Evolutionary conservation across 2,113 vertebrate genomes (phyloP), one percentile per base, ranked within the genome.

Genomic region (Tenrec ecaudatus): DNA sequence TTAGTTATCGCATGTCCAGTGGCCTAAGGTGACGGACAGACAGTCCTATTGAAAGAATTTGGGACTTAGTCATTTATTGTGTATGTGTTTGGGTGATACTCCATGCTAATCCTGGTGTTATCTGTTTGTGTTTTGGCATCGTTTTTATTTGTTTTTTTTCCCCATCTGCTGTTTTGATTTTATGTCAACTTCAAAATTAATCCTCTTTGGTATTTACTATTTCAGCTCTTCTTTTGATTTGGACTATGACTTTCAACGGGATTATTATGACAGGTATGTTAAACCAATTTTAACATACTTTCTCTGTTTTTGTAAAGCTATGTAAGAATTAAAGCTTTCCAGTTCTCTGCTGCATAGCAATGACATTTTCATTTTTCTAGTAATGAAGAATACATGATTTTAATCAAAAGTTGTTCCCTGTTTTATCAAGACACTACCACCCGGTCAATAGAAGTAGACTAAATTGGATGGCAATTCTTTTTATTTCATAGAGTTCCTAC

Each of bases 171-270:
- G 1, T 95, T 93, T 16, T 92, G 58, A 94, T 27, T 89, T 94
- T 77, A 86, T 17, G 86, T 69, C 22, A 93, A 38, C 57, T 91
- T 87, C 89, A 93, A 94, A 73, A 86, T 92, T 97, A 93, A 57
- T 77, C 85, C 9, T 82, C 10, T 90, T 64, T 71, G 73, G 40
- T 91, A 89, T 88, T 82, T 82, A 2, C 95, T 58, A 96, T 73
- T 98, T 98, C 97, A 99, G 98, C 94, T 98, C 98, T 20, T 98
- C 98, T 0, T 99, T 99, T 93, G 99, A 99, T 22, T 98, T 99
- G 53, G 99, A 99, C 94, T 99, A 99, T 81, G 99, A 99, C 95
- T 99, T 99, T 93, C 98, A 99, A 88, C 98, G 98, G 88, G 99
- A 99, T 97, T 99, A 99, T 96, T 99, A 99, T 27, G 98, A 99